Evolutionary conservation across 2,888 invertebrate species (phyloP).

Genomic region (Parnassius orleans): DNA sequence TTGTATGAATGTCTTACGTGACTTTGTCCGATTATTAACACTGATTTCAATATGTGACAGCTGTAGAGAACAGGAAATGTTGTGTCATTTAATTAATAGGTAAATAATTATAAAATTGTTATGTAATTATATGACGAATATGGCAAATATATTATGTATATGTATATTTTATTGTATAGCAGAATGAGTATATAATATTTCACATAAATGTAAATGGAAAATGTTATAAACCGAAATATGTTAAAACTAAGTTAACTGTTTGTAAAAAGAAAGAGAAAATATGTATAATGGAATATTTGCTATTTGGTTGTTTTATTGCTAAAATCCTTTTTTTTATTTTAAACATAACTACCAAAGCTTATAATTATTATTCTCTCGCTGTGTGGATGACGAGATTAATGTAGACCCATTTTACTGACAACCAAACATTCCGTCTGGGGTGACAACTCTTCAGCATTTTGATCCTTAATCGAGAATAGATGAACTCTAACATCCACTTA

Average conservation of each 20-base stretch:
- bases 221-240: slow-evolving; percentile 77
- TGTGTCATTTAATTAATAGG: slow-evolving; percentile 75
- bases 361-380: no score
- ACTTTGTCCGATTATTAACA: slow-evolving; percentile 31
- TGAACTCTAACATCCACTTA: no score
- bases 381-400: no score
- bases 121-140: slow-evolving; percentile 75
- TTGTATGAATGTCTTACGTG: background rate
- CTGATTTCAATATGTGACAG: slow-evolving; percentile 56
- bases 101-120: slow-evolving; percentile 67
- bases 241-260: slow-evolving; percentile 79
- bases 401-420: no score
- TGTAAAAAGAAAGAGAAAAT: slow-evolving; percentile 78
- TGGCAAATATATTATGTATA: slow-evolving; percentile 71
- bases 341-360: no score
- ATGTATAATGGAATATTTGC: slow-evolving; percentile 80
- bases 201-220: slow-evolving; percentile 76
- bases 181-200: slow-evolving; percentile 67
- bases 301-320: slow-evolving; percentile 65
- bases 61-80: slow-evolving; percentile 63
- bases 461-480: no score
- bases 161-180: slow-evolving; percentile 79
- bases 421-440: no score
- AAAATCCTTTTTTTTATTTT: slow-evolving; percentile 3
- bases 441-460: no score